Conservation (phyloP, 2,113 vertebrate genomes). For the Elanoides forficatus region DNA sequence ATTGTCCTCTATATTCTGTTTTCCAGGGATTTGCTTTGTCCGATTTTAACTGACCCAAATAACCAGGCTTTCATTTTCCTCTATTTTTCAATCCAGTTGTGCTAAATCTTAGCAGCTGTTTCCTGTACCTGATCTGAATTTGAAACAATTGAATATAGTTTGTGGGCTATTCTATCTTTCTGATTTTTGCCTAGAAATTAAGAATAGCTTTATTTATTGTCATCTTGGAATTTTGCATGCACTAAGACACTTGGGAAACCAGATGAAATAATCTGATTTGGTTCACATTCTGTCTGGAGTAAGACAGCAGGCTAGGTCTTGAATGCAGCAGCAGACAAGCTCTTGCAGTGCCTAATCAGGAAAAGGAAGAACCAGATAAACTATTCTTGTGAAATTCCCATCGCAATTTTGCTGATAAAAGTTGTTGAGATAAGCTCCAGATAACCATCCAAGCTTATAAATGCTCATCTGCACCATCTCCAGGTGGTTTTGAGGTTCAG, state of each 20-base stretch:
- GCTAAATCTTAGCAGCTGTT: not conserved
- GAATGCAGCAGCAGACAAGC: not conserved
- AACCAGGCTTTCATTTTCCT: not conserved
- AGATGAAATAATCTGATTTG: not conserved
- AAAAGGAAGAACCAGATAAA: not conserved
- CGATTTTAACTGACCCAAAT: constrained; percentile 26
- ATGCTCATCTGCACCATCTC: constrained; percentile 43
- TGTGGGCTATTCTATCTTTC: not conserved
- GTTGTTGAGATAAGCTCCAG: constrained; percentile 44
- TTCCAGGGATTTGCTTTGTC: not conserved
- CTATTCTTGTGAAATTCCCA: constrained; percentile 1
- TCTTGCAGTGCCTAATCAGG: not conserved
- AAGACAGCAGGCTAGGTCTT: not conserved
- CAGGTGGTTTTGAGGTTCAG: constrained; percentile 39
- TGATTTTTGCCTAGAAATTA: not conserved
- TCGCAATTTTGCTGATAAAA: constrained; percentile 16
- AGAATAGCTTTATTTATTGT: not conserved
- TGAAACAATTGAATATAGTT: not conserved
- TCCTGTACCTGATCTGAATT: not conserved
- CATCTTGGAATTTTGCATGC: not conserved
- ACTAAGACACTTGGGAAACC: not conserved
- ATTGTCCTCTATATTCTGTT: not conserved
- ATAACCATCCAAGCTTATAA: constrained; percentile 39
- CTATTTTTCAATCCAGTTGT: not conserved
- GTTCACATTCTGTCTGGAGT: not conserved